A percentile compares a stretch with the other conserved stretches of the same genome.
phyloP scores from a whole-genome alignment of 2,888 invertebrate genomes.

The Mylabris sibirica region DNA sequence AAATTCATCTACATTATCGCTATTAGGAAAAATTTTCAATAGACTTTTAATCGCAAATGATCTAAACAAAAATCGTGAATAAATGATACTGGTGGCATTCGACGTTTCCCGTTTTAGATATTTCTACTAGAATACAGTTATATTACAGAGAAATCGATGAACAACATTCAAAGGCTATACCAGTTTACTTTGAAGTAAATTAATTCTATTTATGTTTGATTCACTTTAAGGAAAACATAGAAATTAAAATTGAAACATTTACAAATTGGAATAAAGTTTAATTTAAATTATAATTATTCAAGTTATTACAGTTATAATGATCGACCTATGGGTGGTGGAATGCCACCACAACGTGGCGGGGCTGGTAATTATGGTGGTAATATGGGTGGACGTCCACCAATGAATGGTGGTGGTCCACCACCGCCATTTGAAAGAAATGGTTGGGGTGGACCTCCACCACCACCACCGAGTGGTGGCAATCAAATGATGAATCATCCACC shows the following conservation, averaged over 20 bases:
- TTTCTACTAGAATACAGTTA: not conserved
- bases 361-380: conserved; percentile 39
- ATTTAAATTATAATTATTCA: not conserved
- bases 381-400: conserved; percentile 47
- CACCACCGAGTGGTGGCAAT: conserved; percentile 31
- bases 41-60: not conserved
- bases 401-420: conserved; percentile 38
- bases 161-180: not conserved
- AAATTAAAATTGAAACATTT: not conserved
- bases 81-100: not conserved
- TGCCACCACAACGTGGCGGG: conserved; percentile 29
- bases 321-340: conserved; percentile 39
- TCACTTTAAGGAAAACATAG: not conserved
- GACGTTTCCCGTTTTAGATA: not conserved
- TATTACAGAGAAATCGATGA: not conserved
- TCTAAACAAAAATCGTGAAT: not conserved
- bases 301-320: conserved; percentile 37
- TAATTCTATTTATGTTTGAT: not conserved
- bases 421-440: conserved; percentile 52
- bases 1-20: too few species aligned
- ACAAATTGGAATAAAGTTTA: conserved; percentile 1
- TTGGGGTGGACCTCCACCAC: conserved; percentile 44
- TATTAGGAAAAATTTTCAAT: not conserved
- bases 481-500: conserved; percentile 46
- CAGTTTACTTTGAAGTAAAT: not conserved